Conservation (phyloP, 2,797 vertebrate species). For the Spinibarbus caldwelli region DNA sequence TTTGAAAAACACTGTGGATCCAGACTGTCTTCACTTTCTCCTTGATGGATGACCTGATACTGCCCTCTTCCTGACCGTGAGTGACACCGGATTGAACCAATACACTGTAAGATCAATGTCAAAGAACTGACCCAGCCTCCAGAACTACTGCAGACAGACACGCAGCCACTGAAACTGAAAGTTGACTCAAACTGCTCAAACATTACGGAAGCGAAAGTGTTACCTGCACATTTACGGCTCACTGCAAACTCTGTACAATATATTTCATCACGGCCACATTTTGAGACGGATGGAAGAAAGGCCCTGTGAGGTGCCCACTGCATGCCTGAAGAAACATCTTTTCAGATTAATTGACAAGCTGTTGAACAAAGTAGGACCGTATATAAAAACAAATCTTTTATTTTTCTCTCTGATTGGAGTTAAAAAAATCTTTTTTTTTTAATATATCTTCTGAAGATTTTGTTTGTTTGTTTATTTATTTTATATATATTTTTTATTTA, state of each 20-base stretch:
- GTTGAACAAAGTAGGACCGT: slow-evolving; percentile 36
- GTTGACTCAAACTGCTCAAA: slow-evolving; percentile 12
- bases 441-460: slow-evolving; percentile 34
- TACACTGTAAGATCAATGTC: slow-evolving; percentile 51
- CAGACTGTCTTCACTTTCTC: slow-evolving; percentile 46
- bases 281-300: slow-evolving; percentile 63
- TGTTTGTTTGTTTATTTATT: background rate
- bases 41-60: slow-evolving; percentile 48
- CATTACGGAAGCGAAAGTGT: background rate
- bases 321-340: slow-evolving; percentile 78
- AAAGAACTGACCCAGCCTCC: slow-evolving; percentile 36
- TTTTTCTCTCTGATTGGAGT: slow-evolving; percentile 39
- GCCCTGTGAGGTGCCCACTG: slow-evolving; percentile 78
- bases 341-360: slow-evolving; percentile 41
- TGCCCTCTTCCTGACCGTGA: slow-evolving; percentile 44
- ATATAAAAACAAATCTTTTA: slow-evolving; percentile 27
- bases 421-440: background rate
- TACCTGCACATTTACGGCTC: slow-evolving; percentile 10
- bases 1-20: slow-evolving; percentile 45
- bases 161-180: background rate
- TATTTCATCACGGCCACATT: slow-evolving; percentile 16
- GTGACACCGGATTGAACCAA: slow-evolving; percentile 54
- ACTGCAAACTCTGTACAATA: slow-evolving; percentile 42
- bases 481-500: background rate
- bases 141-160: slow-evolving; percentile 21